Percentiles rank a stretch among this genome's conserved stretches.
Evolutionary conservation across 1,140 invertebrate genomes (phyloP).

Genomic region (Cydia amplana): DNA sequence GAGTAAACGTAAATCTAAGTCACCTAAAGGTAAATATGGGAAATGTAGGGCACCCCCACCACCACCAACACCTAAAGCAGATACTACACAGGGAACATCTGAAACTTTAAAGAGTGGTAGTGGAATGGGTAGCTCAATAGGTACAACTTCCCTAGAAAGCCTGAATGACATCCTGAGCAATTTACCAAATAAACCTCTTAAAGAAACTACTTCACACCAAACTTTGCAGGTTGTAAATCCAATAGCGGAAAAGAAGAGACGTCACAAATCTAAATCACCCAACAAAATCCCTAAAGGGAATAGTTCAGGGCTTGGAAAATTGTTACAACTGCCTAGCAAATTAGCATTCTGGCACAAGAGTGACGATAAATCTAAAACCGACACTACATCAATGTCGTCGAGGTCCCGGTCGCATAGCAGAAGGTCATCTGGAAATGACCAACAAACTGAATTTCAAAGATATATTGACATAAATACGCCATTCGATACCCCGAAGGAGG

Average conservation of each 20-base stretch:
- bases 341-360: slow-evolving; percentile 75
- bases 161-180: slow-evolving; percentile 44
- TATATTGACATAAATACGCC: slow-evolving; percentile 37
- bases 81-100: not conserved
- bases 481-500: slow-evolving; percentile 35
- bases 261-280: slow-evolving; percentile 65
- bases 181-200: slow-evolving; percentile 38
- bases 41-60: slow-evolving; percentile 68
- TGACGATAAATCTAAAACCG: slow-evolving; percentile 62
- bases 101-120: not conserved
- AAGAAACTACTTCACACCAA: slow-evolving; percentile 39
- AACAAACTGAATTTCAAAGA: slow-evolving; percentile 52
- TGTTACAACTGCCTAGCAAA: slow-evolving; percentile 74
- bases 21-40: slow-evolving; percentile 68
- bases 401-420: slow-evolving; percentile 49
- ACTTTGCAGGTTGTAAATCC: slow-evolving; percentile 45
- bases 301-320: slow-evolving; percentile 62
- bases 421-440: slow-evolving; percentile 54
- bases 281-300: slow-evolving; percentile 47
- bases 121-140: slow-evolving; percentile 10
- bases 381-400: slow-evolving; percentile 51
- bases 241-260: slow-evolving; percentile 49
- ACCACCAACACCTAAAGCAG: slow-evolving; percentile 50
- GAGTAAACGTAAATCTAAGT: slow-evolving; percentile 62
- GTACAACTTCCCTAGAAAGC: slow-evolving; percentile 42